Base-by-base conservation (phyloP, 2,797 vertebrate genomes). In the Sebastes trivittatus region DNA sequence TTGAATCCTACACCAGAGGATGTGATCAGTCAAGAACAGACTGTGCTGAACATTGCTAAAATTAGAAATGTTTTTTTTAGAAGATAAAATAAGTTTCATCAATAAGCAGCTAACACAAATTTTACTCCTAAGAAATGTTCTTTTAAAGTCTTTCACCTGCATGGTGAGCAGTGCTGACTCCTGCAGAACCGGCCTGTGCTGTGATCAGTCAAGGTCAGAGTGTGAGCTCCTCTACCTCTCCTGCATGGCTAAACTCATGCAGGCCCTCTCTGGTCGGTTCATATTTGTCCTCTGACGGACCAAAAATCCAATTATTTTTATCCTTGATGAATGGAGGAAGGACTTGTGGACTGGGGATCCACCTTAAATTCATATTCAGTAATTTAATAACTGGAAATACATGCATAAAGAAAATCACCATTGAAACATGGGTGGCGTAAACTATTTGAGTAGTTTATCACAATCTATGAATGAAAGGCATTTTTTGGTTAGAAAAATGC, bases 151-250 rank as follows among this genome's bases (percentile, higher is more conserved):
- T 71, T 6, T 11, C 81, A 81, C 69, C 83, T 87, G 82, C 72
- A 4, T 30, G 46, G 23, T 55, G 62, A 68, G 75, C 79, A 70
- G 58, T 86, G 91, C 90, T 92, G 92, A 92, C 89, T 92, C 54
- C 61, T 83, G 87, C 87, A 90, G 78, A 90, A 88, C 13, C 36
- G 30, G 42, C 56, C 46, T 18, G 59, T 14, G 64, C 75, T 59
- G 87, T 87, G 89, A 95, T 93, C 87, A 90, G 89, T 91, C 93
- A 93, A 92, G 93, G 89, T 88, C 91, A 78, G 56, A 54, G 61
- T 67, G 54, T 62, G 68, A 61, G 46, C 66, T 54, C 63, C 78
- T 80, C 60, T 85, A 55, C 89, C 72, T 60, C 80, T 77, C 54
- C 72, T 88, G 90, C 91, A 91, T 89, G 74, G 88, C 64, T 90